Base-by-base conservation (phyloP, 1,140 invertebrate species). In the Temnothorax longispinosus region DNA sequence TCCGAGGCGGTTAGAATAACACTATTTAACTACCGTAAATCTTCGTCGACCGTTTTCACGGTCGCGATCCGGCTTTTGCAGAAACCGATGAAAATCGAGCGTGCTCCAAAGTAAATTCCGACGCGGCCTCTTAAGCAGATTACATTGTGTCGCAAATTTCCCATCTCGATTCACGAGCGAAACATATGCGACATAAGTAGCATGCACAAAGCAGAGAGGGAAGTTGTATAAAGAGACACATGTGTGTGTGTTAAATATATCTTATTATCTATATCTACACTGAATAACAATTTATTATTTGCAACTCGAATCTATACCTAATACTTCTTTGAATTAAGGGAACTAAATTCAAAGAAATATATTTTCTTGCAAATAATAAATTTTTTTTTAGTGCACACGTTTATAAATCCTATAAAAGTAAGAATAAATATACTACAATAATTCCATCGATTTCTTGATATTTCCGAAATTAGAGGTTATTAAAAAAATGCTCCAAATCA, bases 21-120 rank as follows among this genome's bases (percentile, higher is more conserved):
- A 84, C 86, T 60, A 91, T 91, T 91, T 91, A 91, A 88, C 77
- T 62, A 65, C 32, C 64, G 85, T 65, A 87, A 91, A 89, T 62
- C 35, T 38, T 35, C 71, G 21, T 18, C 56, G 80, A 52, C 27
- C 78, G 0, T 54, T 60, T 50, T 32, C 62, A 11, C 11, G 50
- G n/a, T 84, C 21, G 56, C 84, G 74, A 84, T 35, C 62, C 77
- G 44, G 50, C 62, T 76, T 77, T 84, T 65, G 85, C 75, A 18
- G 60, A 85, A 81, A 65, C 21, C 64, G 56, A 90, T 78, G 56
- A 58, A 86, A 71, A 76, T 88, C 60, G 32, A 64, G 18, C 38
- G 44, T 38, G 38, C 11, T 77, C 18, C 72, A 58, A 58, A 41
- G 67, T 75, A 74, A 58, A 41, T 50, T 76, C 50, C 47, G 27